These are phyloP conservation scores for Cordilura impudica DNA, from an alignment of 2,888 invertebrate species.

Conservation along the genomic window DNA sequence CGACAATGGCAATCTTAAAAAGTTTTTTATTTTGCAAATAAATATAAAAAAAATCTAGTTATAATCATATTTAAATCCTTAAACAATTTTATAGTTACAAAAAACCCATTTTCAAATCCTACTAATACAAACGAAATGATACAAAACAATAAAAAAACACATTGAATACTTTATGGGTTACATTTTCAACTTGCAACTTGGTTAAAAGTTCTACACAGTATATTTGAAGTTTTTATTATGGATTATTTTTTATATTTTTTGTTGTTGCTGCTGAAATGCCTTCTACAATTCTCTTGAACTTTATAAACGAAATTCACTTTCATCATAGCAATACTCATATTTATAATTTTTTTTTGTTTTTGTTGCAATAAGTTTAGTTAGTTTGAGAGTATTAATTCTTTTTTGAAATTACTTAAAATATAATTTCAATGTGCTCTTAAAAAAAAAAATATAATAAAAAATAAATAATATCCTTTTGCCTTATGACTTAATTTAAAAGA, in stretches of 20 bases:
- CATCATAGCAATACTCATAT: constrained; percentile 47
- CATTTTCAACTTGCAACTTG: constrained; percentile 33
- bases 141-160: neutral
- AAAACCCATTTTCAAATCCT: constrained; percentile 32
- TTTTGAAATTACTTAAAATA: no score
- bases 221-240: constrained; percentile 46
- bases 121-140: constrained; percentile 25
- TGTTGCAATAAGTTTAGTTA: no score
- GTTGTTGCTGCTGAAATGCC: constrained; percentile 24
- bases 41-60: constrained; percentile 37
- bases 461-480: no score
- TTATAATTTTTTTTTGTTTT: constrained; percentile 16
- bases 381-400: no score
- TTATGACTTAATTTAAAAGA: no score
- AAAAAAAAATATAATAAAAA: no score
- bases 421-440: no score
- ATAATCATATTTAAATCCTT: constrained; percentile 59
- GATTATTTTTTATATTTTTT: constrained; percentile 32
- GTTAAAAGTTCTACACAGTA: constrained; percentile 18
- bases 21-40: neutral
- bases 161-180: constrained; percentile 58
- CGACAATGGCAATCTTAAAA: neutral
- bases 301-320: constrained; percentile 61
- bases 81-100: constrained; percentile 48
- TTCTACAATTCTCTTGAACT: constrained; percentile 52